Conservation (phyloP, 1,140 invertebrate genomes). For the Panagrolaimus sp. region DNA sequence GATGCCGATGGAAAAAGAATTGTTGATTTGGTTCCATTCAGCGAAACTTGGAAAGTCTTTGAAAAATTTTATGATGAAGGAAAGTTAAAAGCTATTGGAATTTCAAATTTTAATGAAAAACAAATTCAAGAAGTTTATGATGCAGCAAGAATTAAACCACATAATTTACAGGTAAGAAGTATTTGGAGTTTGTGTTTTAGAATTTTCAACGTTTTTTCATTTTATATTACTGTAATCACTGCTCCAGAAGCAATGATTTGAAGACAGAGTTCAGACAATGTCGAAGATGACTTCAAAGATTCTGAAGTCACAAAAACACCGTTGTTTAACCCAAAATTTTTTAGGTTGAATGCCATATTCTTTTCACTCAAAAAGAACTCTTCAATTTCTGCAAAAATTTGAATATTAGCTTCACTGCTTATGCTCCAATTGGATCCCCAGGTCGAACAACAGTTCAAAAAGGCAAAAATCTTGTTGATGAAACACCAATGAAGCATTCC, state of each 20-base stretch:
- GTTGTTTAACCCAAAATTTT: slow-evolving; percentile 29
- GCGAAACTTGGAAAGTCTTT: slow-evolving; percentile 47
- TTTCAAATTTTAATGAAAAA: slow-evolving; percentile 60
- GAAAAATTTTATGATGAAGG: slow-evolving; percentile 59
- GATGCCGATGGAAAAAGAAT: slow-evolving; percentile 56
- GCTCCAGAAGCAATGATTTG: not conserved
- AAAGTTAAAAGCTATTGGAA: slow-evolving; percentile 60
- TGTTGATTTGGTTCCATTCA: not conserved
- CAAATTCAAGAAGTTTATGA: slow-evolving; percentile 51
- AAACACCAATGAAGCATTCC: slow-evolving; percentile 63
- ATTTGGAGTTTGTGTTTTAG: too few relatives aligned
- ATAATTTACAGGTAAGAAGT: slow-evolving; percentile 41
- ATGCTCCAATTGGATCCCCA: slow-evolving; percentile 59
- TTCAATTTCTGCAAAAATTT: slow-evolving; percentile 46
- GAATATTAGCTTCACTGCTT: slow-evolving; percentile 57
- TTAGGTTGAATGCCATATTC: slow-evolving; percentile 38
- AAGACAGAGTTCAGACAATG: slow-evolving; percentile 37
- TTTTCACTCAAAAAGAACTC: slow-evolving; percentile 25
- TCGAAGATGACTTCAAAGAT: too few relatives aligned
- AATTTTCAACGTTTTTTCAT: not conserved
- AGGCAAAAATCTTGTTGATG: slow-evolving; percentile 17
- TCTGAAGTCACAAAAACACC: too few relatives aligned
- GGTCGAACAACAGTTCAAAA: slow-evolving; percentile 27
- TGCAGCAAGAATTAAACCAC: slow-evolving; percentile 34
- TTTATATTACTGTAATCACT: not conserved